Percentiles rank a stretch among this genome's conserved stretches.
These are phyloP conservation scores for Coelopa frigida DNA, from an alignment of 1,140 invertebrate genomes.

Conservation along the genomic window DNA sequence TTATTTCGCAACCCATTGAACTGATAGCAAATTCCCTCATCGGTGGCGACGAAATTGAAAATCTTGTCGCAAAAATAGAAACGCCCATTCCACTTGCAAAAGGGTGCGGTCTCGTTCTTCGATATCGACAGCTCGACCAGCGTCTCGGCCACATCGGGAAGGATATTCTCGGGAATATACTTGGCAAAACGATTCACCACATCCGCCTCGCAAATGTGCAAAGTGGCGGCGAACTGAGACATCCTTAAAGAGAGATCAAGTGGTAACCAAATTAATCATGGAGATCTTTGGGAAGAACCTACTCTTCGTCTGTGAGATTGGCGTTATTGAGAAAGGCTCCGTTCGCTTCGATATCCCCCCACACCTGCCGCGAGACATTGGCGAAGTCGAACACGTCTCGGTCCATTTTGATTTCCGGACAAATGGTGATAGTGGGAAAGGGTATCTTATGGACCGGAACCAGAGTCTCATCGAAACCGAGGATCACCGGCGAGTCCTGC, in stretches of 20 bases:
- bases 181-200: constrained; percentile 25
- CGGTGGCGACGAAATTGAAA: constrained; percentile 50
- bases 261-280: not conserved
- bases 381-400: constrained; percentile 51
- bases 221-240: constrained; percentile 25
- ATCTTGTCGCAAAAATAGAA: constrained; percentile 38
- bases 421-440: constrained; percentile 56
- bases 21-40: constrained; percentile 63
- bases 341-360: constrained; percentile 20
- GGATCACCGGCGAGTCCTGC: constrained; percentile 55
- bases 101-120: constrained; percentile 31
- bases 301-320: constrained; percentile 28
- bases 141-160: constrained; percentile 16
- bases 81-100: constrained; percentile 51
- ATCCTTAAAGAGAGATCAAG: constrained; percentile 15
- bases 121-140: constrained; percentile 32
- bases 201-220: constrained; percentile 37
- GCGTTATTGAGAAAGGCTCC: constrained; percentile 11
- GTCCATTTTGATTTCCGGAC: constrained; percentile 55
- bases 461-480: constrained; percentile 54
- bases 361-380: constrained; percentile 36
- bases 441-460: constrained; percentile 56
- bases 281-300: constrained; percentile 7
- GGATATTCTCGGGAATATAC: constrained; percentile 17
- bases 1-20: constrained; percentile 58